These are phyloP conservation scores for Hippocampus comes DNA, from an alignment of 2,113 vertebrate species.

Conservation along the genomic window DNA sequence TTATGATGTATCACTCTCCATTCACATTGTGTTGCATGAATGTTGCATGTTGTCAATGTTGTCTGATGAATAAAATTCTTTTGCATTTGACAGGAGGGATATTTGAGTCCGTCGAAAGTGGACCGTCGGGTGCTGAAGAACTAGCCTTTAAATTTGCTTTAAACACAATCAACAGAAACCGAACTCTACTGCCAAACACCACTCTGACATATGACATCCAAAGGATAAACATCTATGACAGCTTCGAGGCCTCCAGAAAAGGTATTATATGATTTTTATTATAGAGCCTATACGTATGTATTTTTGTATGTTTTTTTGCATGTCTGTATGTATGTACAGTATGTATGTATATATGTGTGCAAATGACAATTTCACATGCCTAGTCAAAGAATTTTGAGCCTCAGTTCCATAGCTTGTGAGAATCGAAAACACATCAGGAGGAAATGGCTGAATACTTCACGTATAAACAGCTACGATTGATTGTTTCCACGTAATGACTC, in stretches of 20 bases:
- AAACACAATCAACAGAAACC: conserved; percentile 99
- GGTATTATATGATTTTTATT: conserved; percentile 70
- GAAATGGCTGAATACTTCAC: too few relatives aligned
- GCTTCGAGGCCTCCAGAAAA: conserved; percentile 98
- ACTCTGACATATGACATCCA: conserved; percentile 97
- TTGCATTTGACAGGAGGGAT: conserved; percentile 82
- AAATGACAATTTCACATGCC: too few relatives aligned
- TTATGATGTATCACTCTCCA: neutral
- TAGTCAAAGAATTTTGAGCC: too few relatives aligned
- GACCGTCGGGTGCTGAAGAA: conserved; percentile 95
- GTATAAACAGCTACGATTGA: too few relatives aligned
- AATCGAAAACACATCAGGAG: too few relatives aligned
- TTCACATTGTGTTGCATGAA: neutral
- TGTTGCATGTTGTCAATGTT: neutral
- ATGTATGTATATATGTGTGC: too few relatives aligned
- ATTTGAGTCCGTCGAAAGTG: conserved; percentile 95
- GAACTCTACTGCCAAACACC: conserved; percentile 96
- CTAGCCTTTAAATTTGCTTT: conserved; percentile 99
- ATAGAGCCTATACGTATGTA: neutral
- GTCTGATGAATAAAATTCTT: neutral
- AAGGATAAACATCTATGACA: conserved; percentile 99
- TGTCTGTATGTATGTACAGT: too few relatives aligned
- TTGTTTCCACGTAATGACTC: too few relatives aligned
- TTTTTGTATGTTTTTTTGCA: neutral
- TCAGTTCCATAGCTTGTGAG: too few relatives aligned